Conservation (phyloP, 2,797 vertebrate species). For the Yasuhikotakia modesta region DNA sequence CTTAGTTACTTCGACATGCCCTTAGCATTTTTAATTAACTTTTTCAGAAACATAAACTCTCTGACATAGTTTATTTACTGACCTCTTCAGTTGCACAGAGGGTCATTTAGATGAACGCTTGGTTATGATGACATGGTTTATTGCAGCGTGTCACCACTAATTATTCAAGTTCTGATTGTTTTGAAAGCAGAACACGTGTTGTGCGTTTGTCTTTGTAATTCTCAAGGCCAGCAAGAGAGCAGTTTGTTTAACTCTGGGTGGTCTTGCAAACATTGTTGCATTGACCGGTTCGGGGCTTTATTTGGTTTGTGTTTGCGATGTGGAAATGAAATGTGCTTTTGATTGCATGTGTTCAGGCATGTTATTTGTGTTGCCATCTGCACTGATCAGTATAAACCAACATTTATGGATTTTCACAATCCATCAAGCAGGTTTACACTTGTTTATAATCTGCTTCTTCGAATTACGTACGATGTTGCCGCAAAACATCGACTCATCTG, state of each 20-base stretch:
- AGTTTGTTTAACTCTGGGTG: slow-evolving; percentile 22
- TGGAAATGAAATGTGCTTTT: not conserved
- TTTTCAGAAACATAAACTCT: not conserved
- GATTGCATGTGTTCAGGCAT: slow-evolving; percentile 8
- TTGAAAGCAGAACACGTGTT: slow-evolving; percentile 57
- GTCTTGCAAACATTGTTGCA: slow-evolving; percentile 8
- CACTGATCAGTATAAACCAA: slow-evolving; percentile 26
- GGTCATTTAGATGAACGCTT: not conserved
- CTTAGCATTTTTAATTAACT: slow-evolving; percentile 11
- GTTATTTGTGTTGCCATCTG: not conserved
- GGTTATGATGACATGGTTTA: slow-evolving; percentile 2
- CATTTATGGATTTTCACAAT: slow-evolving; percentile 35
- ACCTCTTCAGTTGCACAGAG: not conserved
- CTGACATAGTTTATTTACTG: not conserved
- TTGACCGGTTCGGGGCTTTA: not conserved
- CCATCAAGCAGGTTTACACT: slow-evolving; percentile 1
- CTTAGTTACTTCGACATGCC: not conserved
- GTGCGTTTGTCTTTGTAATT: not conserved
- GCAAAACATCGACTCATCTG: slow-evolving; percentile 9
- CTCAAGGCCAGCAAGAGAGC: slow-evolving; percentile 11
- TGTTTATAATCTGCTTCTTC: not conserved
- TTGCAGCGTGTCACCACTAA: not conserved
- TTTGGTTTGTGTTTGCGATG: not conserved
- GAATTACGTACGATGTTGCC: not conserved
- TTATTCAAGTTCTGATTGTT: slow-evolving; percentile 57